Evolutionary conservation across 2,113 vertebrate genomes (phyloP), one percentile per base, ranked within the genome.

Genomic region (Embiotoca jacksoni): DNA sequence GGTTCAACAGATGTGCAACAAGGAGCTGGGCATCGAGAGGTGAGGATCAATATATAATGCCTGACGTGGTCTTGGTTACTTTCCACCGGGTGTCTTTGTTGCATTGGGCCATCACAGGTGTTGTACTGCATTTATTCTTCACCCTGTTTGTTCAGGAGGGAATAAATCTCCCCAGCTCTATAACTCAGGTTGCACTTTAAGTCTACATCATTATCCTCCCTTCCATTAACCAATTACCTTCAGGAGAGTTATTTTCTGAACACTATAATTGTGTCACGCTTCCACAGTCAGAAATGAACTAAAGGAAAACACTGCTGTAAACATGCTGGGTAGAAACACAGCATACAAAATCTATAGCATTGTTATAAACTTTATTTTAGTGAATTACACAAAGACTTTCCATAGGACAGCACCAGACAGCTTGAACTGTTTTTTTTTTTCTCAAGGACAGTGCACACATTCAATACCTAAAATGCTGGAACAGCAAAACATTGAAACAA

Each of bases 21-120:
- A 96, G 88, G 98, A 99, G 79, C 92, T 99, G 74, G 95, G 94
- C 63, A 98, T 99, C 37, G 98, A 99, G 93, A 96, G 98, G 98
- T 99, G 92, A 95, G 87, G 5, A 37, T 59, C 6, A 13, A 36
- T 57, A 59, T 7, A 47, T 16, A 6, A 72, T 23, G 6, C 41
- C 33, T 31, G 5, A 33, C 6, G 3, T 11, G 3, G 11, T 23
- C 23, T 23, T 23, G 23, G 23, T 23, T 23, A 23, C 23, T 23
- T 23, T 23, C 23, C 46, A 47, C 14, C 4, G 1, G 11, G 37
- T 6, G 3, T 60, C n/a, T 49, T 47, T 54, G 31, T 31, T 13
- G 6, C 36, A 1, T 30, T 41, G 0, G 14, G 7, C 6, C 9
- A 23, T 55, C 16, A 6, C 49, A 58, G n/a, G 32, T 65, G 11